Percentiles rank a stretch among this genome's conserved stretches.
Conservation (phyloP, 2,113 vertebrate genomes). For the Calidris pygmaea region DNA sequence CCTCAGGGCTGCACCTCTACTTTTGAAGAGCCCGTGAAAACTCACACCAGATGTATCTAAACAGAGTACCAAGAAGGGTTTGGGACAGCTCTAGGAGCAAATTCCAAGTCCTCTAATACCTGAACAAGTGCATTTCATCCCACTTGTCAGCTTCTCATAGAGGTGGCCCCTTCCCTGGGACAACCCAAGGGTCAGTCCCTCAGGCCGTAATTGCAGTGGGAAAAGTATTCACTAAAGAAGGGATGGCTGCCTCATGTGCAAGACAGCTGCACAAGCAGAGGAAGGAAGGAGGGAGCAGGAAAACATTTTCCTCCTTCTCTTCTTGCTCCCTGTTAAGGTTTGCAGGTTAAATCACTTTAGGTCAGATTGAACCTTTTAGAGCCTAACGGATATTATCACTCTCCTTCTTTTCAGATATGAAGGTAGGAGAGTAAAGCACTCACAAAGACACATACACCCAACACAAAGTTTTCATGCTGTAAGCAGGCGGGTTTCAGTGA, state of each 20-base stretch:
- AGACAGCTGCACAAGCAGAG: not conserved
- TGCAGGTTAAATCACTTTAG: not conserved
- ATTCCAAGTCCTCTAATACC: not conserved
- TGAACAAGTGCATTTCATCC: not conserved
- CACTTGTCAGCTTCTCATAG: not conserved
- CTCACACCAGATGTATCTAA: not conserved
- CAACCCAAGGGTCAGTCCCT: not conserved
- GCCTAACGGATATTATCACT: not conserved
- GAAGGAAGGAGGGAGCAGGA: not conserved
- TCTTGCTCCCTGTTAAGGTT: not conserved
- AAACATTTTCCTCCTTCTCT: not conserved
- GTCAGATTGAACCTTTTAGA: not conserved
- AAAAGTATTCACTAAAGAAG: not conserved
- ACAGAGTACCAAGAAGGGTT: not conserved
- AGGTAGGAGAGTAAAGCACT: not conserved
- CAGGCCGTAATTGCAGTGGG: not conserved
- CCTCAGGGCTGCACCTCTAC: not conserved
- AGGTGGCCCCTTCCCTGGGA: not conserved
- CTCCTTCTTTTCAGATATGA: not conserved
- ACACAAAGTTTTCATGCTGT: not conserved
- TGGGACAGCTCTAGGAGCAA: not conserved
- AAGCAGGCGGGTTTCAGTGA: not conserved
- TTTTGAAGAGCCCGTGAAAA: not conserved
- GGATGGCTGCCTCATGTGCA: rapidly evolving
- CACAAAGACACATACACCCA: not conserved